Evolutionary conservation across 2,888 invertebrate genomes (phyloP), one percentile per base, ranked within the genome.

Genomic region (Furcula furcula): DNA sequence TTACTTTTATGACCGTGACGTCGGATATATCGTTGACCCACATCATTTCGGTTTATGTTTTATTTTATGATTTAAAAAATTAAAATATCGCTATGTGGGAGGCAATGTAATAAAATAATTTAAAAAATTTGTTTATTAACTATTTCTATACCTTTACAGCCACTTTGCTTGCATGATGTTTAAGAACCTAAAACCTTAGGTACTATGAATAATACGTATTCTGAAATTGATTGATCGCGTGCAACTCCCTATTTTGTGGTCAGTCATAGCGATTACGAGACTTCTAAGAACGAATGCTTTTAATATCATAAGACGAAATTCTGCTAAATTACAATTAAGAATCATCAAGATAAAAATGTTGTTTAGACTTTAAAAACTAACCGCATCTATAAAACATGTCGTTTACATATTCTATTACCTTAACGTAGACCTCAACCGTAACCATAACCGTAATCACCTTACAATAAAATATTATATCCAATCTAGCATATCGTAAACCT

Each of bases 21-120:
- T 58, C 46, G 46, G 39, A 40, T 55, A 46, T 59, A 56, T 56
- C 53, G 62, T 64, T 74, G 74, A 73, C 76, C 78, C 40, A 78
- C 58, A 68, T 78, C 37, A 56, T 37, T 50, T n/a, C n/a, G n/a
- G 36, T 54, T 51, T 53, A 31, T 44, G 42, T 49, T 36, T 48
- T 44, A 34, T 15, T 18, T 1, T 9, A 11, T 28, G 10, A 2
- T 28, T 28, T 4, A 28, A 18, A 28, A n/a, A n/a, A 26, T 22
- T 23, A 10, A 21, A 3, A 6, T 16, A 16, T 16, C 6, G 6
- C 6, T 6, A 16, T 4, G 4, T 6, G 20, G 20, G 20, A 20
- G 2, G 6, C 7, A 20, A 20, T 16, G 3, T 16, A 6, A 3
- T 4, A 4, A 4, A 4, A 16, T 6, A 16, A 16, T 16, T 16